Evolutionary conservation across 2,888 invertebrate species (phyloP), one percentile per base, ranked within the genome.

Genomic region (Allygus modestus): DNA sequence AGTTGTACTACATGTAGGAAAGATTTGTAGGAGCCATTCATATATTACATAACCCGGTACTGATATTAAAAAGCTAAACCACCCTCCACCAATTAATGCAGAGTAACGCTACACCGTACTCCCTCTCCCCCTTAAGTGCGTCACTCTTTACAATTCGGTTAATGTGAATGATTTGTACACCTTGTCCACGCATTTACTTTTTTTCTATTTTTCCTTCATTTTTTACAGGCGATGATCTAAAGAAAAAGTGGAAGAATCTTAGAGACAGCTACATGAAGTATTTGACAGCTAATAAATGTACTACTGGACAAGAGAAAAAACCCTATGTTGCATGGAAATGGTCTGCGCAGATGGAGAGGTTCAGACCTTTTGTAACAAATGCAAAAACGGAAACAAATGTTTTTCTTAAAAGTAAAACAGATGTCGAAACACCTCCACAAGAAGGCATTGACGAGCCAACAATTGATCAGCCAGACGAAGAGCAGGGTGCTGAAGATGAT

Each of bases 181-280:
- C n/a, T n/a, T n/a, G n/a, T n/a, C n/a, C n/a, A n/a, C n/a, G n/a
- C n/a, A n/a, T n/a, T n/a, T n/a, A n/a, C n/a, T n/a, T n/a, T n/a
- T n/a, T n/a, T 37, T 37, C 37, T 37, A 4, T 37, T 7, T 37
- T 37, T 37, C 37, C 37, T 37, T 37, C 37, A 11, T 71, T 75
- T 12, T 43, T 75, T 75, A 2, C 73, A 75, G 73, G 73, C 41
- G 43, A 43, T 43, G 43, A 5, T 7, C 20, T 75, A 20, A 75
- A 75, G 37, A 75, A 23, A 43, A 75, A 75, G 26, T 75, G 73
- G 73, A 75, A 75, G 20, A 75, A 75, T 43, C 73, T 75, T 2
- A 11, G 43, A 33, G 73, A 75, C 23, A 75, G 43, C 7, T 75
- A 75, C 43, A 20, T 43, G 20, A 75, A 75, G 26, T 75, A 75